Percentiles rank a stretch among this genome's conserved stretches.
These are phyloP conservation scores for Unio pictorum DNA, from an alignment of 2,888 invertebrate genomes.

Conservation along the genomic window DNA sequence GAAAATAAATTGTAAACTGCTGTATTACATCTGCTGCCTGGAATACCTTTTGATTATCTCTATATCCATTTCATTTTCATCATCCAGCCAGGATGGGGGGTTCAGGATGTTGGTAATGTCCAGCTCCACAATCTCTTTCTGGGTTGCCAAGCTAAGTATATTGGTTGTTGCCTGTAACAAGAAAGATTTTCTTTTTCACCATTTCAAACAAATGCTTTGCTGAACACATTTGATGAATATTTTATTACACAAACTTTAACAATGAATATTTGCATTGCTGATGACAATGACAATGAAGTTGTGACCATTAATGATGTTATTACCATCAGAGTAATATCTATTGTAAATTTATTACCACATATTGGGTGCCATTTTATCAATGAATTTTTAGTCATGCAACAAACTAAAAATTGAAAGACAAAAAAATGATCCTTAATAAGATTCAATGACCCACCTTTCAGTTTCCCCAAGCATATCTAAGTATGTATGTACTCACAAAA, in stretches of 20 bases:
- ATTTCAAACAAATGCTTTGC: neutral
- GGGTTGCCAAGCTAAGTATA: slow-evolving; percentile 90
- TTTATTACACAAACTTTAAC: too few species aligned
- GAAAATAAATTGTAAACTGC: too few species aligned
- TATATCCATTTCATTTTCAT: slow-evolving; percentile 97
- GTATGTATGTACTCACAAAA: too few species aligned
- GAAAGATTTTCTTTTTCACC: neutral
- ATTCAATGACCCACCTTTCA: too few species aligned
- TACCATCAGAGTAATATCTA: neutral
- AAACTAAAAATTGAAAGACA: too few species aligned
- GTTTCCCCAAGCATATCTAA: too few species aligned
- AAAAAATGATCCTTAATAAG: too few species aligned
- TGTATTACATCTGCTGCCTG: neutral
- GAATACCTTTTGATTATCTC: slow-evolving; percentile 74
- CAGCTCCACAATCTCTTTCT: slow-evolving; percentile 97
- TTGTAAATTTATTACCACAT: neutral
- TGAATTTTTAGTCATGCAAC: too few species aligned
- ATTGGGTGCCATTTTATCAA: too few species aligned
- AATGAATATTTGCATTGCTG: neutral
- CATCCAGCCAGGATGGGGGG: slow-evolving; percentile 91
- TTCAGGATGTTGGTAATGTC: slow-evolving; percentile 94
- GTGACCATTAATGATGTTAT: neutral
- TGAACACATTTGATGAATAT: neutral
- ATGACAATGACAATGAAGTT: neutral
- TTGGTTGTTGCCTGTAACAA: slow-evolving; percentile 65